Conservation (phyloP, 2,113 vertebrate species). For the Hippocampus mohnikei region DNA sequence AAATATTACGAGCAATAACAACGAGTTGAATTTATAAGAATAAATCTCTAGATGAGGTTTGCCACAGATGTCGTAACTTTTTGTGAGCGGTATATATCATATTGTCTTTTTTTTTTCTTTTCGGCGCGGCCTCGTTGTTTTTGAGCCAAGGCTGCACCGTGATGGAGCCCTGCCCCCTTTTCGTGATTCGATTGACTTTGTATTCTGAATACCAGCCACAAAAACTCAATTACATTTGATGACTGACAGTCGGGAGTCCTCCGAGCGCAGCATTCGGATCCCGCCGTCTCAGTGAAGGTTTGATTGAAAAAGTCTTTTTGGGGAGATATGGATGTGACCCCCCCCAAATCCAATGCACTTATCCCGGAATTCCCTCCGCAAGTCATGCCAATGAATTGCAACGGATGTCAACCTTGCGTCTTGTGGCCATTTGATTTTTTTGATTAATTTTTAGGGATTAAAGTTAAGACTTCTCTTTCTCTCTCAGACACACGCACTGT, state of each 20-base stretch:
- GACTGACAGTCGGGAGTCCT: background rate
- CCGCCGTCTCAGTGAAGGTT: background rate
- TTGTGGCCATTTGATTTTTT: background rate
- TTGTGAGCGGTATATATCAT: background rate
- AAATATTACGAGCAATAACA: too few species aligned
- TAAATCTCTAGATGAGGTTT: too few species aligned
- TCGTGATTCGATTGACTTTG: slow-evolving; percentile 13
- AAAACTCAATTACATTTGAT: slow-evolving; percentile 1
- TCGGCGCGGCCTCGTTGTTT: background rate
- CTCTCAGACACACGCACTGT: background rate
- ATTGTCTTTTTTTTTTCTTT: background rate
- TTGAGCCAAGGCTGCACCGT: background rate
- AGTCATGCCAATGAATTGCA: slow-evolving; percentile 4
- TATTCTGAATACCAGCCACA: slow-evolving; percentile 2
- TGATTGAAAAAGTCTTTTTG: slow-evolving; percentile 12
- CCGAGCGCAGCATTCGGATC: background rate
- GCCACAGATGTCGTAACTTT: background rate
- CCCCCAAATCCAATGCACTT: background rate
- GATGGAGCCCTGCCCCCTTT: slow-evolving; percentile 3
- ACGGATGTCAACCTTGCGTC: slow-evolving; percentile 8
- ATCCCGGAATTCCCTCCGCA: background rate
- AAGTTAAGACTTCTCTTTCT: background rate
- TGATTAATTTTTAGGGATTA: background rate
- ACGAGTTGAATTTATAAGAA: too few species aligned
- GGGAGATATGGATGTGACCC: background rate